Base-by-base conservation (phyloP, 2,888 invertebrate species). In the Xestia c-nigrum region DNA sequence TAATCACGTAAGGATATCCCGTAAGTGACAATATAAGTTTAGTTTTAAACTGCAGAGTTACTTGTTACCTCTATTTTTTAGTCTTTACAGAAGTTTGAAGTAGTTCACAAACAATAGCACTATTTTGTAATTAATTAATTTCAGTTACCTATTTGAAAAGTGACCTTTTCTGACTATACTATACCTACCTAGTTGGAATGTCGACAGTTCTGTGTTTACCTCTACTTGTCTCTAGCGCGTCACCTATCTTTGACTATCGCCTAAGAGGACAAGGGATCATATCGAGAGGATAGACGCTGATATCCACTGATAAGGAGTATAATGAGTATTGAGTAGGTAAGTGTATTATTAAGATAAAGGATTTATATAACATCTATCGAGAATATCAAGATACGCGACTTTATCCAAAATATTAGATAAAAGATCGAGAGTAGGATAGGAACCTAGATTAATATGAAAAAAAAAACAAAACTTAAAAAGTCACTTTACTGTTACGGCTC, bases 261-360 rank as follows among this genome's bases (percentile, higher is more conserved):
- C 21, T n/a, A 31, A 78, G n/a, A 12, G 19, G 47, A 52, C 21
- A 55, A 24, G 12, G 24, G 40, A 57, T 65, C 64, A 47, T 47
- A 24, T 46, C 10, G 16, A 47, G 59, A 38, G n/a, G n/a, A 50
- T 16, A 38, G 9, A 63, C 7, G 7, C 24, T 19, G 31, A 61
- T 55, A 67, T 19, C 43, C 31, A 16, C 40, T 40, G 80, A 80
- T 64, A 57, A 43, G n/a, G 19, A 38, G 38, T 24, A 67, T 50
- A 67, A 43, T 52, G n/a, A 59, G 38, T 21, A 47, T 40, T 52
- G 31, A 59, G 19, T 76, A 50, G 50, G 14, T 65, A 63, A 10
- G 14, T 43, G 43, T 43, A 9, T 50, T 65, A 31, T 31, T 31
- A 9, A 47, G 24, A 63, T 70, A 67, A 31, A 24, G 40, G 24